A percentile compares a stretch with the other conserved stretches of the same genome.
Conservation (phyloP, 2,113 vertebrate species). For the Phasianus colchicus region DNA sequence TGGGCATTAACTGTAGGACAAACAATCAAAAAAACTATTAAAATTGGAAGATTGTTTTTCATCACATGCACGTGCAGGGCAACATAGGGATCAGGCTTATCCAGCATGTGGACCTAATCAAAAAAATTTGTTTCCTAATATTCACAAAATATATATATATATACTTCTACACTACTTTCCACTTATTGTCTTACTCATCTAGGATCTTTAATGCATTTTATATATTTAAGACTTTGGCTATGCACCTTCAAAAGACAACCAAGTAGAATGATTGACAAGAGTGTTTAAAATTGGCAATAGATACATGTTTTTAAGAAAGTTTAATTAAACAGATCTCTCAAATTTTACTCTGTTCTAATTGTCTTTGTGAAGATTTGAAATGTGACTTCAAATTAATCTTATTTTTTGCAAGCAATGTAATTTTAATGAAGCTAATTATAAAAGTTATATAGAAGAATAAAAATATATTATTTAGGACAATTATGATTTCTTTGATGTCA, state of each 20-base stretch:
- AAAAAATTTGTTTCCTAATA: not conserved
- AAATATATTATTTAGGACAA: not conserved
- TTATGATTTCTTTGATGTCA: not conserved
- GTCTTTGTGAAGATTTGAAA: not conserved
- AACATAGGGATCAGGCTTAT: too few species aligned
- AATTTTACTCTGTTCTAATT: not conserved
- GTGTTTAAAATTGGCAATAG: not conserved
- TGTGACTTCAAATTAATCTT: constrained; percentile 24
- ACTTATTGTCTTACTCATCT: not conserved
- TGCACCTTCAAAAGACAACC: not conserved
- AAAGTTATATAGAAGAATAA: not conserved
- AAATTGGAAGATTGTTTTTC: not conserved
- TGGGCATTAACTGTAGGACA: not conserved
- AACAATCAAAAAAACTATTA: not conserved
- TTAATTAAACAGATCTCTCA: not conserved
- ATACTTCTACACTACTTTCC: not conserved
- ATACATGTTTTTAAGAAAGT: not conserved
- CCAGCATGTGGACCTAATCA: too few species aligned
- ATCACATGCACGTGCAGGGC: too few species aligned
- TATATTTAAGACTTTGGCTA: not conserved
- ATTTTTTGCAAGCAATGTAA: not conserved
- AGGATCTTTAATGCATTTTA: not conserved
- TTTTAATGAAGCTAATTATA: not conserved
- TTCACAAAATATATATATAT: not conserved
- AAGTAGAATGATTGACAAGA: not conserved